Base-by-base conservation (phyloP, 1,140 invertebrate genomes). In the Ostrea edulis region DNA sequence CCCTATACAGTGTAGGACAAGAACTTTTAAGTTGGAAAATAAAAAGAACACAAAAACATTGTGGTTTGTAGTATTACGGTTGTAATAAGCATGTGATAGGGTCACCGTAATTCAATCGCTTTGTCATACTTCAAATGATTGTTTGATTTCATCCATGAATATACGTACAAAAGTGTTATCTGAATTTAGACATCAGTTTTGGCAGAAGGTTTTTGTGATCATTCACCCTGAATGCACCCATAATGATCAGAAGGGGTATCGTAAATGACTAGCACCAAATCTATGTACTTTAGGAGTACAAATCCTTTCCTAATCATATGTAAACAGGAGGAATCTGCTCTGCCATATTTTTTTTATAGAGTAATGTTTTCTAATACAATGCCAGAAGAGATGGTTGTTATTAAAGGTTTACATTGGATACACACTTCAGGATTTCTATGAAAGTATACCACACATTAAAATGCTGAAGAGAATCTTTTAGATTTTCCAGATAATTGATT, bases 151-250 rank as follows among this genome's bases (percentile, higher is more conserved):
- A 35, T 35, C 68, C 14, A 12, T 77, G 68, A 77, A 35, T 77
- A 12, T 77, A 77, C 68, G 68, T 77, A 77, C 68, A 77, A 77
- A 77, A 77, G 68, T 77, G 68, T 77, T 77, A 77, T 77, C 68
- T 29, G 35, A 77, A 77, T 77, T 35, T 77, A 77, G 68, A 35
- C 68, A 77, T 77, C 68, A 14, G 25, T 29, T 62, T 77, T 77
- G 68, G 68, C 68, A 77, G 68, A 12, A 29, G 68, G 22, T 77
- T 77, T 77, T 29, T 77, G 68, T 77, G 68, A 77, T 77, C 68
- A 35, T 29, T 77, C 68, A 77, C 68, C 68, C 68, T 29, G 68
- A 77, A 77, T 44, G 68, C 68, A 77, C 68, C 25, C 22, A 9
- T 25, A 0, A 35, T 77, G 68, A 77, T 77, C 68, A 77, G 68